Percentiles rank a stretch among this genome's conserved stretches.
Conservation (phyloP, 1,140 invertebrate genomes). For the Ips nitidus region DNA sequence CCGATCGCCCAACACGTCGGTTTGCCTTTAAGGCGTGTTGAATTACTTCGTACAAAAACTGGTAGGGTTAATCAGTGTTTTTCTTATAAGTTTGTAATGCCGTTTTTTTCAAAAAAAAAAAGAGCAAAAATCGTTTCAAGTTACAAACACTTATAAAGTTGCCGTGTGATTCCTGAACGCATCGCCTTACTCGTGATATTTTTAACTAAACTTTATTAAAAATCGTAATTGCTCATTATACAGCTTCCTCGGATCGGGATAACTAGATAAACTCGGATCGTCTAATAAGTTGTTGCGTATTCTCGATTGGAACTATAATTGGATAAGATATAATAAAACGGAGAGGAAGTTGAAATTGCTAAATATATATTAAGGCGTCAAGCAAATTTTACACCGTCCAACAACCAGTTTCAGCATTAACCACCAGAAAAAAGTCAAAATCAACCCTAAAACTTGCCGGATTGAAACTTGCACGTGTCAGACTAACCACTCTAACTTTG, state of each 20-base stretch:
- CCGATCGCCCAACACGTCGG: constrained; percentile 4
- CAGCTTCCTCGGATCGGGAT: constrained; percentile 13
- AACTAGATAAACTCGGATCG: constrained; percentile 3
- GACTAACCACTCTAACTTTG: no score
- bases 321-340: constrained; percentile 14
- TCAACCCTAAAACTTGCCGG: no score
- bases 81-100: not conserved
- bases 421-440: no score
- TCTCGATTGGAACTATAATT: constrained; percentile 19
- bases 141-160: constrained; percentile 8
- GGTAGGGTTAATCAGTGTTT: constrained; percentile 1
- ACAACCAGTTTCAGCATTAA: no score
- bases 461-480: no score
- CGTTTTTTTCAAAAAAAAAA: not conserved
- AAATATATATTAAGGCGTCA: constrained; percentile 1
- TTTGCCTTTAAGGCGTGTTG: constrained; percentile 7
- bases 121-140: not conserved
- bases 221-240: constrained; percentile 21
- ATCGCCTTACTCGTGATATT: constrained; percentile 2
- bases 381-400: not conserved
- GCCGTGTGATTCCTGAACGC: constrained; percentile 8
- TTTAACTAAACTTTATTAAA: constrained; percentile 22
- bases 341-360: constrained; percentile 11
- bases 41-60: constrained; percentile 2
- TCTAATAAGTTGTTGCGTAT: constrained; percentile 10